Evolutionary conservation across 2,797 vertebrate species (phyloP).

Genomic region (Rhinella marina): DNA sequence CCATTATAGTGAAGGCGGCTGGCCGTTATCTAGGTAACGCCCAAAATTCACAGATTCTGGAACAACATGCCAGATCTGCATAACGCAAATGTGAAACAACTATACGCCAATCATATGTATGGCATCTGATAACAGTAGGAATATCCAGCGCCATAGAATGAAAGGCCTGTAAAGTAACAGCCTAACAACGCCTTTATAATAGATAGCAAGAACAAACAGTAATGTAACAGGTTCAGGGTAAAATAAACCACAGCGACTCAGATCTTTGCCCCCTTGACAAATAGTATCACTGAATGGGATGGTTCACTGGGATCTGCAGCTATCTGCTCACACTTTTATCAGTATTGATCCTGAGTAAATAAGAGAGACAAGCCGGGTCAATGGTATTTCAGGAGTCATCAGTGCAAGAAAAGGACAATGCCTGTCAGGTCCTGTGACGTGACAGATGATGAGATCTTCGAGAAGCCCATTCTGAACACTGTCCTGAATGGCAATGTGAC

Average conservation of each 20-base stretch:
- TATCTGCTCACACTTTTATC: conserved; percentile 1
- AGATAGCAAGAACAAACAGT: not conserved
- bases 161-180: too few species aligned
- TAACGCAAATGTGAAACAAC: too few species aligned
- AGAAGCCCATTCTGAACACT: not conserved
- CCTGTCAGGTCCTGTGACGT: not conserved
- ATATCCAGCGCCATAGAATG: too few species aligned
- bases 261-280: conserved; percentile 1
- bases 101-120: too few species aligned
- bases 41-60: too few species aligned
- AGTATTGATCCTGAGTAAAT: conserved; percentile 32
- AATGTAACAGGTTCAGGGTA: not conserved
- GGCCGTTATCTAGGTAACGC: too few species aligned
- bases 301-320: not conserved
- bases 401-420: conserved; percentile 2
- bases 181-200: too few species aligned
- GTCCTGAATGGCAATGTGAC: not conserved
- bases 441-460: not conserved
- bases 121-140: too few species aligned
- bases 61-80: too few species aligned
- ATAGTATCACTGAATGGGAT: not conserved
- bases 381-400: conserved; percentile 4
- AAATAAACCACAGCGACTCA: not conserved
- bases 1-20: too few species aligned
- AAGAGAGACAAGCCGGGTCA: not conserved